Conservation (phyloP, 2,888 invertebrate species). For the Cepaea hortensis region DNA sequence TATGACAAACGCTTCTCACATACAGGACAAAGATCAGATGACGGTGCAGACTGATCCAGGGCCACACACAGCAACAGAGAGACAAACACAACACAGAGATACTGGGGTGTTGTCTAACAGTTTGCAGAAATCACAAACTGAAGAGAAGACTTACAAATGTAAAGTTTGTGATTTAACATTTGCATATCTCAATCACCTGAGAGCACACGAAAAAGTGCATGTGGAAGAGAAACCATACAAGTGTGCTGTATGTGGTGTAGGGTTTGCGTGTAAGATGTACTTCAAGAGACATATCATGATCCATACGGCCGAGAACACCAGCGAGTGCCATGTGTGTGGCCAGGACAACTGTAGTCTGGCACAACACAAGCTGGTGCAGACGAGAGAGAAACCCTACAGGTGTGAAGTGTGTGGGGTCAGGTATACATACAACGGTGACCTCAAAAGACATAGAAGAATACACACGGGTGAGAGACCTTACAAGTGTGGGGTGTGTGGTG, state of each 20-base stretch:
- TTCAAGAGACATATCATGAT: conserved; percentile 3
- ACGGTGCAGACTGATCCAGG: no score
- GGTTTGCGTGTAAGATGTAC: neutral
- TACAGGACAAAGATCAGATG: no score
- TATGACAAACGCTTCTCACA: no score
- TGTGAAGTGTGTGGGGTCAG: neutral
- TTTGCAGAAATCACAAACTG: neutral
- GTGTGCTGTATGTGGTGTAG: conserved; percentile 2
- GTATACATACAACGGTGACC: neutral
- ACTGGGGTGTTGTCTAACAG: no score
- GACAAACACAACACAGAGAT: no score
- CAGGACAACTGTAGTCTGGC: neutral
- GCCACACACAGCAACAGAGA: no score
- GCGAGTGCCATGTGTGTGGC: neutral
- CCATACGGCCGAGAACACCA: neutral
- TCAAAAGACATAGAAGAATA: neutral
- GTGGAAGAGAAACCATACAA: conserved; percentile 5
- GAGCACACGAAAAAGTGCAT: neutral
- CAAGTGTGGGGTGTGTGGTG: neutral
- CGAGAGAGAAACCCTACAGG: neutral
- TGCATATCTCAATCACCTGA: neutral
- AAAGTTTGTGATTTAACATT: conserved; percentile 3
- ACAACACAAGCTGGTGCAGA: neutral
- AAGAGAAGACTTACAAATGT: conserved; percentile 20
- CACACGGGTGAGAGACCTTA: neutral